Base-by-base conservation (phyloP, 2,888 invertebrate species). In the Octodonta nipae region DNA sequence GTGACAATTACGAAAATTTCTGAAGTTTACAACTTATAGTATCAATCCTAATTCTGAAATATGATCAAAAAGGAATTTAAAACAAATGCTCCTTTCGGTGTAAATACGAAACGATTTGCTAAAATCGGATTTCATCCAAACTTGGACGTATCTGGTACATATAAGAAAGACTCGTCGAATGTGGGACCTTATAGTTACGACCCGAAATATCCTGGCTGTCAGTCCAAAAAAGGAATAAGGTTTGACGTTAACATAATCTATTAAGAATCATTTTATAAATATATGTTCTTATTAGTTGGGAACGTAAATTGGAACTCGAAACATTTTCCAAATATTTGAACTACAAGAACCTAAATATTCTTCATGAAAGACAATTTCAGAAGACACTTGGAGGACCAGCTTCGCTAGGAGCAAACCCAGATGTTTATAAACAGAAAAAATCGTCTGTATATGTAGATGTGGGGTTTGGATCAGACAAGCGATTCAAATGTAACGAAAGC, bases 101-200 rank as follows among this genome's bases (percentile, higher is more conserved):
- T 46, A n/a, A 41, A 43, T 6, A 45, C 45, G 2, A 44, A 46
- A 38, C 30, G 46, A 12, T 49, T 47, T 28, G 33, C 27, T 3
- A 43, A 39, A 26, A 20, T 47, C 7, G 50, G 50, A n/a, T 44
- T 50, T 27, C 48, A 49, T 30, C 48, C 50, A 3, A 30, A 43
- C 26, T 26, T 50, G 13, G 48, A 49, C 28, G 35, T 37, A 6
- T 38, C 43, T 2, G 50, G 50, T n/a, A 30, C 42, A 1, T 43
- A 43, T 42, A 46, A 45, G 28, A 41, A 32, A 26, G 37, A 41
- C 37, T 41, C 44, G 14, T 43, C 44, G 5, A 42, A 45, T 32
- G 28, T 29, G 1, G 47, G 47, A 3, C 50, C 50, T 14, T 44
- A 42, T 6, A 42, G 37, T 27, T 50, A 46, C 17, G 26, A 46